Conservation (phyloP, 2,888 invertebrate species). For the Mimas tiliae region DNA sequence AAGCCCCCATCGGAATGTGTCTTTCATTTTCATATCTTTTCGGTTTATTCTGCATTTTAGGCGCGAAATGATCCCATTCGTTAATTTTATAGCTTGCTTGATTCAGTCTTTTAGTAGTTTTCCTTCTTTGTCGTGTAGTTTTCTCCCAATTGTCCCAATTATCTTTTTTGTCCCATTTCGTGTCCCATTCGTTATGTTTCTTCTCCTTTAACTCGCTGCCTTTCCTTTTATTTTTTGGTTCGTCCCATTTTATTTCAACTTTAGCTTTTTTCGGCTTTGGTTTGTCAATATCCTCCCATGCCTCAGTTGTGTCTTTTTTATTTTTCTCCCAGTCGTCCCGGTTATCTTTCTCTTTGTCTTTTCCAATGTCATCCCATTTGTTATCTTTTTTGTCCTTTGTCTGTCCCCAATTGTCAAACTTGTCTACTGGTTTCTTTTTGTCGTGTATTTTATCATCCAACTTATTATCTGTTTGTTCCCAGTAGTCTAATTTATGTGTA, state of each 20-base stretch:
- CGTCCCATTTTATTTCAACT: neutral
- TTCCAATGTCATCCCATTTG: neutral
- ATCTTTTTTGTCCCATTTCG: slow-evolving; percentile 3
- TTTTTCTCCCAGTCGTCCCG: slow-evolving; percentile 7
- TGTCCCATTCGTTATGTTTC: slow-evolving; percentile 18
- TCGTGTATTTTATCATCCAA: too few species aligned
- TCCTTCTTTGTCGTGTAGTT: slow-evolving; percentile 24
- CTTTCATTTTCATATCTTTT: slow-evolving; percentile 29
- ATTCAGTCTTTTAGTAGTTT: slow-evolving; percentile 17
- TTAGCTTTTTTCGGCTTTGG: neutral
- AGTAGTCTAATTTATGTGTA: neutral
- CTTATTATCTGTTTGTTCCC: neutral
- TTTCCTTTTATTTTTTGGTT: slow-evolving; percentile 1
- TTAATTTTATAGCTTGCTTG: neutral
- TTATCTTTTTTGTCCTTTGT: neutral
- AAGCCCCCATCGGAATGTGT: slow-evolving; percentile 24
- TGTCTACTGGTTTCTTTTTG: neutral
- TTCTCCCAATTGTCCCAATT: slow-evolving; percentile 19
- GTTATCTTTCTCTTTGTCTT: neutral
- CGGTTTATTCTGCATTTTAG: slow-evolving; percentile 30
- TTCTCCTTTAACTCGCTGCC: slow-evolving; percentile 15
- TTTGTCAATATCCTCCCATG: neutral
- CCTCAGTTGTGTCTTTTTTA: neutral
- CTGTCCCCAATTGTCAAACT: neutral
- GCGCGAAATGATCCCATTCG: slow-evolving; percentile 30